Evolutionary conservation across 2,888 invertebrate genomes (phyloP).

Genomic region (Drosophila limbata): DNA sequence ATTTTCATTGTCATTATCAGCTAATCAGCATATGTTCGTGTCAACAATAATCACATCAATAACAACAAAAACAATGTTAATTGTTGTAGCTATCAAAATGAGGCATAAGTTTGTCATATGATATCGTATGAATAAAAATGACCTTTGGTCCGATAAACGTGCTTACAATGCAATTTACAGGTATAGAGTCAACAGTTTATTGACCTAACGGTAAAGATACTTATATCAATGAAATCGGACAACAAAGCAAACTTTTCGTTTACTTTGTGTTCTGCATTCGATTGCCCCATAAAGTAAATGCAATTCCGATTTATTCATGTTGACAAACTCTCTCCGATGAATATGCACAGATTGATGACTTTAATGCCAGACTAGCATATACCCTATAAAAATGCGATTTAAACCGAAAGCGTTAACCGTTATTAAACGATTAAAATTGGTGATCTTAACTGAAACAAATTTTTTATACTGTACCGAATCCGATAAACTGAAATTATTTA

Average conservation of each 20-base stretch:
- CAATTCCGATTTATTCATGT: slow-evolving; percentile 24
- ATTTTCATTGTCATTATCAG: slow-evolving; percentile 26
- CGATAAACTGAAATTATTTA: too few relatives aligned
- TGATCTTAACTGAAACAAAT: too few relatives aligned
- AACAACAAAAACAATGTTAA: slow-evolving; percentile 17
- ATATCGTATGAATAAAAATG: slow-evolving; percentile 13
- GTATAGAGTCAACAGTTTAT: slow-evolving; percentile 15
- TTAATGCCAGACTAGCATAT: not conserved
- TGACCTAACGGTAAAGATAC: slow-evolving; percentile 12
- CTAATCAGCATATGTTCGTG: slow-evolving; percentile 42
- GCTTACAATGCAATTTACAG: slow-evolving; percentile 21
- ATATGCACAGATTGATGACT: not conserved
- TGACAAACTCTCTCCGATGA: not conserved
- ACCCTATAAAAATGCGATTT: not conserved
- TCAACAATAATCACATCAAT: slow-evolving; percentile 23
- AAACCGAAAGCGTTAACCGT: too few relatives aligned
- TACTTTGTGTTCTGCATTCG: slow-evolving; percentile 29
- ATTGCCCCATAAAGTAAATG: slow-evolving; percentile 49
- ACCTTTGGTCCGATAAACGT: slow-evolving; percentile 17
- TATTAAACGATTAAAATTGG: too few relatives aligned
- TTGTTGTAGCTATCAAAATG: slow-evolving; percentile 19
- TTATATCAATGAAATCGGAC: not conserved
- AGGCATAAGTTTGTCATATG: slow-evolving; percentile 23
- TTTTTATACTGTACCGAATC: too few relatives aligned
- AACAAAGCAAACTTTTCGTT: slow-evolving; percentile 12